phyloP scores from a whole-genome alignment of 1,140 invertebrate genomes.

The Eufriesea mexicana region DNA sequence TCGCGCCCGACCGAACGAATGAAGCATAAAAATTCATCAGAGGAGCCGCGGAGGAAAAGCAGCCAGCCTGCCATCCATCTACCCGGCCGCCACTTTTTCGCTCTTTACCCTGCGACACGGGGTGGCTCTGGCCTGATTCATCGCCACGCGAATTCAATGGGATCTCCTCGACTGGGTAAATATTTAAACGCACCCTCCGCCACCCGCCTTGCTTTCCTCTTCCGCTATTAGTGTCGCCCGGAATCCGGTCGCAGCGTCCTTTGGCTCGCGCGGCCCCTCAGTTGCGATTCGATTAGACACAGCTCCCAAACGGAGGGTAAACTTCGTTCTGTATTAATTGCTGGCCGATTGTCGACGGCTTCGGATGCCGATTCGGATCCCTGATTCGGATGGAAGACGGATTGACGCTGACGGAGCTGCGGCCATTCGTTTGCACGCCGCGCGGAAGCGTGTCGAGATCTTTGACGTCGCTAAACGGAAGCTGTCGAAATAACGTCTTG shows the following conservation, averaged over 20 bases:
- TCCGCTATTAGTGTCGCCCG: conserved; percentile 4
- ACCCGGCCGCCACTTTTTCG: background rate
- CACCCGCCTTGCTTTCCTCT: no score
- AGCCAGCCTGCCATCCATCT: background rate
- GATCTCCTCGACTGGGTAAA: conserved; percentile 2
- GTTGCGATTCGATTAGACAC: conserved; percentile 4
- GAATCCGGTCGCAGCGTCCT: background rate
- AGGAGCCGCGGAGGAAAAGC: background rate
- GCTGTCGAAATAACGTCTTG: no score
- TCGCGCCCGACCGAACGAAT: background rate
- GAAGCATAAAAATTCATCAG: conserved; percentile 59
- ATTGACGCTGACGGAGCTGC: background rate
- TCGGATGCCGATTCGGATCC: background rate
- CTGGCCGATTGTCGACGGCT: background rate
- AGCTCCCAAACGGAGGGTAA: background rate
- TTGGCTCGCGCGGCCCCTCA: background rate
- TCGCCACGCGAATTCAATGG: conserved; percentile 10
- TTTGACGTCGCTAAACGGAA: background rate
- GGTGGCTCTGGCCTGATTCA: background rate
- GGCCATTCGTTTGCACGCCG: background rate
- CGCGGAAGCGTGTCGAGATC: background rate
- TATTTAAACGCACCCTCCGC: conserved; percentile 13
- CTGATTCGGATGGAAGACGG: background rate
- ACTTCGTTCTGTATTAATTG: conserved; percentile 31
- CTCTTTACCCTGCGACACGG: background rate